A percentile compares a stretch with the other conserved stretches of the same genome.
Evolutionary conservation across 2,888 invertebrate genomes (phyloP).

Genomic region (Labia minor): DNA sequence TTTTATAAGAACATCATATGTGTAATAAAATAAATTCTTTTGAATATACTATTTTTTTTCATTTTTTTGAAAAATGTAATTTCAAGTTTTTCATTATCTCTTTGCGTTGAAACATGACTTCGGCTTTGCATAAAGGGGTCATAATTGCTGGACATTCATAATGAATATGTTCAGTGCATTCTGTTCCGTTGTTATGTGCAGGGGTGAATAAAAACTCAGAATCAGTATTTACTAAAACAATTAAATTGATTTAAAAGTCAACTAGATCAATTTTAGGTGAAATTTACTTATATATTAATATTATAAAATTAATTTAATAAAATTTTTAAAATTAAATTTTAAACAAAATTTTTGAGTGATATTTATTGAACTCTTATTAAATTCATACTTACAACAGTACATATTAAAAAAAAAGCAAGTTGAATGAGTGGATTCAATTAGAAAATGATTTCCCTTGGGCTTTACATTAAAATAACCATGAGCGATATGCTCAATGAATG

Average conservation of each 20-base stretch:
- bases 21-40: no score
- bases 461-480: conserved; percentile 49
- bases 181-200: conserved; percentile 38
- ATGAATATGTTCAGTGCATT: conserved; percentile 45
- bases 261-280: no score
- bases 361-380: no score
- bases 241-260: neutral
- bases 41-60: no score
- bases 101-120: conserved; percentile 39
- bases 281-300: no score
- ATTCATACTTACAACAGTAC: conserved; percentile 49
- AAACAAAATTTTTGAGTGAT: no score
- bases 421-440: conserved; percentile 49
- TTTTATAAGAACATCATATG: no score
- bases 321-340: no score
- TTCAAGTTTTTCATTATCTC: conserved; percentile 30
- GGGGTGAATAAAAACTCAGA: conserved; percentile 49
- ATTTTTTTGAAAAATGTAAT: conserved; percentile 22
- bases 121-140: conserved; percentile 44
- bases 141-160: conserved; percentile 55
- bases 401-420: conserved; percentile 50
- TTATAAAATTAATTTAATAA: no score
- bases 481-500: conserved; percentile 47
- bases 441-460: conserved; percentile 39
- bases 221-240: conserved; percentile 46